phyloP scores from a whole-genome alignment of 2,888 invertebrate species.

The Aquatica leii region DNA sequence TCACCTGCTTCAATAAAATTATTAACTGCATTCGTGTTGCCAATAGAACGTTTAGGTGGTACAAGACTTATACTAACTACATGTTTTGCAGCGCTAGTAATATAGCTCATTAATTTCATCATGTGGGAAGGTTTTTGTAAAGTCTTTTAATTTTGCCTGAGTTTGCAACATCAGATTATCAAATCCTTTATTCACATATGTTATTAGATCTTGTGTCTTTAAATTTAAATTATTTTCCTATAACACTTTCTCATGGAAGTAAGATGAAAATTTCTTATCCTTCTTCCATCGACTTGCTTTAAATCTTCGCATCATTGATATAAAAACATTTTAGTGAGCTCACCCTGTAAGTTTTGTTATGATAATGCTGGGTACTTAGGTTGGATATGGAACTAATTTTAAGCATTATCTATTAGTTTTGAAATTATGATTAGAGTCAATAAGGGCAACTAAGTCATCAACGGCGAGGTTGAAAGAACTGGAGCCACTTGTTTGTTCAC shows the following conservation, averaged over 20 bases:
- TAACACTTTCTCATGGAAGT: no score
- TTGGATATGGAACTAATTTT: background rate
- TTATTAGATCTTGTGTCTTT: background rate
- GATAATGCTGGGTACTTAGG: no score
- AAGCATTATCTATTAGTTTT: background rate
- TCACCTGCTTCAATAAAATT: no score
- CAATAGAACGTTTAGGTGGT: no score
- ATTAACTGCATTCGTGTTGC: no score
- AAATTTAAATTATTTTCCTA: background rate
- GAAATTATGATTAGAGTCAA: background rate
- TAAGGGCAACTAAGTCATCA: background rate
- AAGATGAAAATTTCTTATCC: no score
- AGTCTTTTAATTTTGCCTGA: background rate
- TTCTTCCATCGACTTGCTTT: background rate
- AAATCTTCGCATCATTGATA: background rate
- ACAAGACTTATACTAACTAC: no score
- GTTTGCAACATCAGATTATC: background rate
- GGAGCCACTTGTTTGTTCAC: no score
- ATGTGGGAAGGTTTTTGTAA: background rate
- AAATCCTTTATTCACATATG: background rate
- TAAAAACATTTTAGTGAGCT: no score
- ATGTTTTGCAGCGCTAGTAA: no score
- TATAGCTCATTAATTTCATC: slow-evolving; percentile 4
- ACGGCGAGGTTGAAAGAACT: no score
- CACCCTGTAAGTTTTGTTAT: no score